A percentile compares a stretch with the other conserved stretches of the same genome.
Evolutionary conservation across 2,888 invertebrate genomes (phyloP).

Genomic region (Campopleginae sp.): DNA sequence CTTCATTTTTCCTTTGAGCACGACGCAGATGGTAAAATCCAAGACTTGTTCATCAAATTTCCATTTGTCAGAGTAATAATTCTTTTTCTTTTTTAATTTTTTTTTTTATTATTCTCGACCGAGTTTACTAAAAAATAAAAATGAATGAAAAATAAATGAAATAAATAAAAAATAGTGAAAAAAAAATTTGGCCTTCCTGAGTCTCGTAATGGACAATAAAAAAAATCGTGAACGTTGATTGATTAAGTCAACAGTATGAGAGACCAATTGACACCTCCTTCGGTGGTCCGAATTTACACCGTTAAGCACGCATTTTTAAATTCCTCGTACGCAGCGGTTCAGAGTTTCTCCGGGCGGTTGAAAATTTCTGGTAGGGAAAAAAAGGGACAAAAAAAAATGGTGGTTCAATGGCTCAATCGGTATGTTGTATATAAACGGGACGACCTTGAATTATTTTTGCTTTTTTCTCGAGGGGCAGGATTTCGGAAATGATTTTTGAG

Average conservation of each 20-base stretch:
- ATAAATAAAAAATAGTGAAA: neutral
- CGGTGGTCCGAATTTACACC: neutral
- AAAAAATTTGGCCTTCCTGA: neutral
- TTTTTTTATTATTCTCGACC: too few species aligned
- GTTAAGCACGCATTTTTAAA: neutral
- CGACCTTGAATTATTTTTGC: neutral
- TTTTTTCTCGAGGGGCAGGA: neutral
- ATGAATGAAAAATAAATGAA: neutral
- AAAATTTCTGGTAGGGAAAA: neutral
- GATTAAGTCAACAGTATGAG: conserved; percentile 16
- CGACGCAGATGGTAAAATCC: neutral
- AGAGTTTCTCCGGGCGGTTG: neutral
- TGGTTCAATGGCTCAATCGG: neutral
- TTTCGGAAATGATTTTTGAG: neutral
- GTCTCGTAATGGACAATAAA: neutral
- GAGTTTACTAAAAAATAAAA: neutral
- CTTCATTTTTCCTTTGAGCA: neutral
- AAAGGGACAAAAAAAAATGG: neutral
- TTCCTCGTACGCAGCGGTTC: neutral
- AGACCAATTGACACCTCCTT: neutral
- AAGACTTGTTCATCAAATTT: neutral
- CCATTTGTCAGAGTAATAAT: too few species aligned
- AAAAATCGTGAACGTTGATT: neutral
- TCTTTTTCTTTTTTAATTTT: too few species aligned
- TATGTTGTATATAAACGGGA: neutral